Conservation (phyloP, 2,797 vertebrate species). For the Meriones psammophilus region DNA sequence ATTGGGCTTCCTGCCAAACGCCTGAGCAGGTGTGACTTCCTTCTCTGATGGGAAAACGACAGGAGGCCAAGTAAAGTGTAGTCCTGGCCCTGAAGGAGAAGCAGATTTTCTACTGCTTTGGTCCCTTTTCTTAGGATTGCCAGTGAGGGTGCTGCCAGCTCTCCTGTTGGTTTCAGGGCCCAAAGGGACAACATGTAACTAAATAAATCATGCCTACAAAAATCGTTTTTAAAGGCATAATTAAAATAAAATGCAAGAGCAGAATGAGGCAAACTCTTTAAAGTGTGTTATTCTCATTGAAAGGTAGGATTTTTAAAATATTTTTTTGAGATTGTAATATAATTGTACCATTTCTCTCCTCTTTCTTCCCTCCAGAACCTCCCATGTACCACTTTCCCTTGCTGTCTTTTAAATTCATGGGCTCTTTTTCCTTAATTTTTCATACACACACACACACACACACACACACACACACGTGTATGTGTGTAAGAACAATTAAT, state of each 20-base stretch:
- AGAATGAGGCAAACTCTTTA: constrained; percentile 14
- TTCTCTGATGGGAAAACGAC: constrained; percentile 68
- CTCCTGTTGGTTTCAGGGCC: constrained; percentile 68
- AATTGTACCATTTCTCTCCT: background rate
- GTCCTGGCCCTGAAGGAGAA: constrained; percentile 46
- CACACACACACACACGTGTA: background rate
- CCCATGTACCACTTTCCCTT: background rate
- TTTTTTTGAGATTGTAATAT: background rate
- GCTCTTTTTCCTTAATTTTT: background rate
- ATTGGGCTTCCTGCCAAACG: constrained; percentile 81
- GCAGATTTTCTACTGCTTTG: constrained; percentile 70
- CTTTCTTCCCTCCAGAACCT: background rate
- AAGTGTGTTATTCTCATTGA: background rate
- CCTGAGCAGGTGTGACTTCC: constrained; percentile 73
- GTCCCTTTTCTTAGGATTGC: constrained; percentile 77
- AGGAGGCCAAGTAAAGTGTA: constrained; percentile 65
- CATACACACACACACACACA: no score
- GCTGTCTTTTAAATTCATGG: background rate
- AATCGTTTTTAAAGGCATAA: background rate
- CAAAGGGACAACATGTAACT: constrained; percentile 68
- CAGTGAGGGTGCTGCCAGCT: background rate
- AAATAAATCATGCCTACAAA: background rate
- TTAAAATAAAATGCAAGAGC: background rate
- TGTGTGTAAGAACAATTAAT: background rate
- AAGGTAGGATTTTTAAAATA: background rate